These are phyloP conservation scores for Oenanthe melanoleuca DNA, from an alignment of 2,113 vertebrate genomes.

Conservation along the genomic window DNA sequence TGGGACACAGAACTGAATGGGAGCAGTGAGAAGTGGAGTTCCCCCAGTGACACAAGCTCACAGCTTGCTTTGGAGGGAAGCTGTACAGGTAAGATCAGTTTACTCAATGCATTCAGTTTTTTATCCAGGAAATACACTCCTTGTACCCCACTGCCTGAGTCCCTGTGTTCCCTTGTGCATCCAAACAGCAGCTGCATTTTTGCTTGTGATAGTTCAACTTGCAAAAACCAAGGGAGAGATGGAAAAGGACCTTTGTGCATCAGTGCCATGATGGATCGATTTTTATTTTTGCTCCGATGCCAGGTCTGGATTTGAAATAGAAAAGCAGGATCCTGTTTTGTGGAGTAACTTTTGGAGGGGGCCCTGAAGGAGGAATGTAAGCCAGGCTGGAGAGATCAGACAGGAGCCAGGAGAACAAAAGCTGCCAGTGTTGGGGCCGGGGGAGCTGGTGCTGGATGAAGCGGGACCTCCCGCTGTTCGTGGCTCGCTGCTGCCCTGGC, in stretches of 20 bases:
- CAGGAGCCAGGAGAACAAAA: not conserved
- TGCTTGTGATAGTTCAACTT: not conserved
- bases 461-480: not conserved
- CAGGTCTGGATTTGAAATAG: conserved; percentile 43
- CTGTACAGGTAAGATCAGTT: not conserved
- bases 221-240: not conserved
- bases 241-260: not conserved
- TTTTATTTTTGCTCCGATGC: not conserved
- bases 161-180: not conserved
- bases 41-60: not conserved
- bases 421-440: not conserved
- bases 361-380: not conserved
- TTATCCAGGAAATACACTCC: not conserved
- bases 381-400: not conserved
- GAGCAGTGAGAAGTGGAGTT: not conserved
- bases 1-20: not conserved
- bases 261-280: not conserved
- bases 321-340: not conserved
- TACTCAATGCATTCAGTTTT: not conserved
- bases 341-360: not conserved
- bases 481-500: not conserved
- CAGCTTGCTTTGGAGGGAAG: not conserved
- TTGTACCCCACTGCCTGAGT: not conserved
- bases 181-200: not conserved
- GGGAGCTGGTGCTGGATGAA: not conserved